Base-by-base conservation (phyloP, 2,797 vertebrate genomes). In the Aulostomus chinensis region DNA sequence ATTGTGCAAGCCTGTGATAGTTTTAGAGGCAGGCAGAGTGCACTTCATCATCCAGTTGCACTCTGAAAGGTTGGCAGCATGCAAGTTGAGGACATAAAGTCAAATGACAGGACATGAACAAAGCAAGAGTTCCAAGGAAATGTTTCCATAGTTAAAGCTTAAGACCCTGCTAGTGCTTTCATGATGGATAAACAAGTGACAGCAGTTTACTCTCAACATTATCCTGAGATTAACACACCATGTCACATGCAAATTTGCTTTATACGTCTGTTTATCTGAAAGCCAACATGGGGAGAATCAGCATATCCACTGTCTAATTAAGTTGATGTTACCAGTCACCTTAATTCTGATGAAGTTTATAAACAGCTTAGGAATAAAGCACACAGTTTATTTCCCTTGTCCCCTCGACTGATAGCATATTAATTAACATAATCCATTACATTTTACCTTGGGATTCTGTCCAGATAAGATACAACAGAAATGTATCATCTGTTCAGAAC, bases 341-440 rank as follows among this genome's bases (percentile, higher is more conserved):
- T 56, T 50, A 48, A 66, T 40, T 18, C 51, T n/a, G 2, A 33
- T 41, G 22, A 80, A 33, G 37, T 70, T 77, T 43, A 32, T 26
- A 66, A 78, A 71, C 53, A 70, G 70, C 67, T 80, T 46, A 65
- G 14, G 37, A 73, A 70, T 78, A 31, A 73, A 67, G 31, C 50
- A 24, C 61, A 47, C 36, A 45, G 58, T 71, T 77, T 45, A 65
- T 73, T 72, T 68, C 60, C 76, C 57, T 57, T 56, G 68, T 73
- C 76, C 53, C 61, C 58, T 34, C 3, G 62, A 67, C 49, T 70
- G 54, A 75, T 61, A 50, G 34, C 64, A 54, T 64, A 64, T 75
- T 67, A 55, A 81, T 82, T 63, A 82, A 36, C 69, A 74, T 78
- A 75, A 83, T 80, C 80, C 80, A 69, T 70, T 61, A 7, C 33